Conservation (phyloP, 2,797 vertebrate genomes). For the Pseudocheirus occidentalis region DNA sequence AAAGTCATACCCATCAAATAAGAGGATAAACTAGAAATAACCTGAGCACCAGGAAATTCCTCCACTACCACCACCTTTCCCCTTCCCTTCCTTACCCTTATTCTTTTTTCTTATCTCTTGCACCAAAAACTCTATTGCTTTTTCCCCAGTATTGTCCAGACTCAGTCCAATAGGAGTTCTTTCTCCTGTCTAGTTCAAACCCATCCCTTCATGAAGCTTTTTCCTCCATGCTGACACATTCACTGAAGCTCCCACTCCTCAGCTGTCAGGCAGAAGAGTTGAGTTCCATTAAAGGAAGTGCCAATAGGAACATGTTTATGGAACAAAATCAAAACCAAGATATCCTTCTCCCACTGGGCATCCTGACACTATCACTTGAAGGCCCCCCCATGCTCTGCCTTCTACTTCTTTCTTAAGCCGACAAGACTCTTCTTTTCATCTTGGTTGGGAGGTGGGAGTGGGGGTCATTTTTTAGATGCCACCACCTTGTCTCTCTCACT, state of each 20-base stretch:
- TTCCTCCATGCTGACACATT: slow-evolving; percentile 47
- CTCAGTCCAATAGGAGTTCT: slow-evolving; percentile 27
- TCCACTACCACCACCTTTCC: neutral
- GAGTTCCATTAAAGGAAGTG: slow-evolving; percentile 66
- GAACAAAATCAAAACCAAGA: slow-evolving; percentile 75
- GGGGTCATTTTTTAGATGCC: slow-evolving; percentile 10
- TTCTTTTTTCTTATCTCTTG: neutral
- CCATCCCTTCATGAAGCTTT: slow-evolving; percentile 43
- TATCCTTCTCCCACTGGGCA: slow-evolving; percentile 28
- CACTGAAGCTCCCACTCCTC: neutral
- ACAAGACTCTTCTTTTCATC: neutral
- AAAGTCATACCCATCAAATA: neutral
- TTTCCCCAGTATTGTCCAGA: neutral
- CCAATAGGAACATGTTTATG: slow-evolving; percentile 66
- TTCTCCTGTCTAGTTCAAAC: slow-evolving; percentile 41
- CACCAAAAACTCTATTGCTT: neutral
- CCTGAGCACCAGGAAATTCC: neutral
- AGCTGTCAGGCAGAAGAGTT: slow-evolving; percentile 51
- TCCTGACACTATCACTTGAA: slow-evolving; percentile 3
- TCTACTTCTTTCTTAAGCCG: neutral
- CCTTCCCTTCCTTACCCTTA: neutral
- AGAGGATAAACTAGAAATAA: neutral
- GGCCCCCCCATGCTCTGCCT: neutral
- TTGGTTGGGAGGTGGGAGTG: neutral
- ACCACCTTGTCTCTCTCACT: neutral